A percentile compares a stretch with the other conserved stretches of the same genome.
Evolutionary conservation across 2,113 vertebrate genomes (phyloP).

Genomic region (Oryzias celebensis): DNA sequence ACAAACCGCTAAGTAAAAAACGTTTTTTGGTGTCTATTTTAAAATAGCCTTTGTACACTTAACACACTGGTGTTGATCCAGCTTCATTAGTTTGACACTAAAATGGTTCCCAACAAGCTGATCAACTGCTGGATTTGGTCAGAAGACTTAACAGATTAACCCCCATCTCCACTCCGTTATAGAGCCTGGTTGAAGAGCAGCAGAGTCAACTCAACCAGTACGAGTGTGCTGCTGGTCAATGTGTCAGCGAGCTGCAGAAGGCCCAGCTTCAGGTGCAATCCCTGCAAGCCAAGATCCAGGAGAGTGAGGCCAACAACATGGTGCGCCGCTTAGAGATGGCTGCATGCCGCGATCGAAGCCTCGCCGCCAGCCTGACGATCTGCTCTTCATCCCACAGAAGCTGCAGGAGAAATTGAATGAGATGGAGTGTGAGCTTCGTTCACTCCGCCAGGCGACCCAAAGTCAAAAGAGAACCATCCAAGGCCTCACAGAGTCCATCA

Average conservation of each 20-base stretch:
- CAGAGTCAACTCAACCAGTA: slow-evolving; percentile 77
- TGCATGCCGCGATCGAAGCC: neutral
- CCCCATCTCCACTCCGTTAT: neutral
- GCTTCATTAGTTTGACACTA: no score
- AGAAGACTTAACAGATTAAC: neutral
- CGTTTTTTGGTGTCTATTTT: no score
- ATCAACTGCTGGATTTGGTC: neutral
- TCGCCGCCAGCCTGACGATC: neutral
- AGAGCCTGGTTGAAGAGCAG: slow-evolving; percentile 81
- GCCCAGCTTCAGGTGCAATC: slow-evolving; percentile 84
- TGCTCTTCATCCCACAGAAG: slow-evolving; percentile 71
- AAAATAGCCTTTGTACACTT: no score
- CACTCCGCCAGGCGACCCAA: slow-evolving; percentile 81
- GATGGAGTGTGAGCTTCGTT: slow-evolving; percentile 85
- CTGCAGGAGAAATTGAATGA: slow-evolving; percentile 90
- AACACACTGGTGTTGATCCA: no score
- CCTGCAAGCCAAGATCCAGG: slow-evolving; percentile 83
- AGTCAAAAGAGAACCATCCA: slow-evolving; percentile 85
- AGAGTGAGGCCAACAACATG: slow-evolving; percentile 85
- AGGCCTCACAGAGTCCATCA: slow-evolving; percentile 83
- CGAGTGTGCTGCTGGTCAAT: slow-evolving; percentile 73
- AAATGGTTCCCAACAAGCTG: no score
- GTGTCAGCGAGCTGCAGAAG: slow-evolving; percentile 72
- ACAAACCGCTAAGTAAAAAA: no score
- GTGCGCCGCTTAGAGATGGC: slow-evolving; percentile 55